phyloP scores from a whole-genome alignment of 1,140 invertebrate genomes.

The Musca vetustissima region DNA sequence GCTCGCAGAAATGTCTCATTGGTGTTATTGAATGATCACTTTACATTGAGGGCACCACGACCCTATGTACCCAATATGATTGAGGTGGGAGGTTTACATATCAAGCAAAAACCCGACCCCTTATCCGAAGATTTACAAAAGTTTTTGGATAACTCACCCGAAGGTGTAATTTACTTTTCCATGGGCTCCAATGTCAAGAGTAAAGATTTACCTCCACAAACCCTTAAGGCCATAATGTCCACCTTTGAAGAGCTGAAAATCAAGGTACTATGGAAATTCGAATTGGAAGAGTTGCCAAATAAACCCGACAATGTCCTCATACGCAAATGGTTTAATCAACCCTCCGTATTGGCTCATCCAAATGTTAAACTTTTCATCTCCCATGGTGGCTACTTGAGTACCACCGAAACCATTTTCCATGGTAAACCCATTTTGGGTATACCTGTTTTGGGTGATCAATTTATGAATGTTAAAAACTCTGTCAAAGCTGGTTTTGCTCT shows the following conservation, averaged over 20 bases:
- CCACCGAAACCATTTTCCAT: constrained; percentile 70
- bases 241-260: constrained; percentile 62
- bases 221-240: constrained; percentile 58
- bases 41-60: constrained; percentile 57
- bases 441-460: constrained; percentile 68
- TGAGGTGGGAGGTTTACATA: constrained; percentile 63
- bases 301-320: constrained; percentile 66
- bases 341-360: constrained; percentile 68
- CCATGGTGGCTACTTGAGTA: constrained; percentile 70
- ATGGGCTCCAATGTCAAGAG: constrained; percentile 65
- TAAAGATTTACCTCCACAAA: constrained; percentile 58
- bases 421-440: constrained; percentile 72
- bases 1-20: constrained; percentile 55
- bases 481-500: constrained; percentile 56
- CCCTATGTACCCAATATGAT: constrained; percentile 61
- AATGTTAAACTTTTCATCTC: constrained; percentile 71
- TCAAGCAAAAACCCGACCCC: constrained; percentile 46
- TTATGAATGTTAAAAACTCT: constrained; percentile 59
- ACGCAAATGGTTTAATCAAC: constrained; percentile 71
- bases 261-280: constrained; percentile 71
- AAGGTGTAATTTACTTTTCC: constrained; percentile 65
- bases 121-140: constrained; percentile 57
- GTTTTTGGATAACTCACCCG: constrained; percentile 59
- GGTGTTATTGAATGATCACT: constrained; percentile 62
- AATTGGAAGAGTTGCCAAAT: constrained; percentile 59